Evolutionary conservation across 2,113 vertebrate genomes (phyloP).

Genomic region (Neopipo cinnamomea): DNA sequence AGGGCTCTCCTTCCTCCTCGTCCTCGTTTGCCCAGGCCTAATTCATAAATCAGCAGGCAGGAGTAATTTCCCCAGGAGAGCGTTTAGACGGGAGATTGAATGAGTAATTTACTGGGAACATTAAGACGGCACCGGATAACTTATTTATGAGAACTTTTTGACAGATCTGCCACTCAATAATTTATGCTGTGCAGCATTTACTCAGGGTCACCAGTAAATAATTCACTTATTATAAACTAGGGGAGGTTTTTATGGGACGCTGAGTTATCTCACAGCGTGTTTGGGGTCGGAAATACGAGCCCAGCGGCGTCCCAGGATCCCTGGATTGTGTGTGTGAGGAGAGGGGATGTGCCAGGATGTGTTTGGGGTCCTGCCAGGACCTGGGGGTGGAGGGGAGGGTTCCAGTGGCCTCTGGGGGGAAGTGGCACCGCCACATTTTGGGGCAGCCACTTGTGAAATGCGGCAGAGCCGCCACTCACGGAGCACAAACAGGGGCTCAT

Average conservation of each 20-base stretch:
- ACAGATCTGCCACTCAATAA: conserved; percentile 72
- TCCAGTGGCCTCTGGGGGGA: not conserved
- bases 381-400: no score
- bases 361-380: not conserved
- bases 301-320: not conserved
- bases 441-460: not conserved
- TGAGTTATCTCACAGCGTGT: not conserved
- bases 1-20: not conserved
- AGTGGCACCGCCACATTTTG: not conserved
- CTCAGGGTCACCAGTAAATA: conserved; percentile 71
- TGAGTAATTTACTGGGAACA: conserved; percentile 69
- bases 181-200: conserved; percentile 55
- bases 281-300: not conserved
- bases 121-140: conserved; percentile 56
- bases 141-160: conserved; percentile 71
- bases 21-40: not conserved
- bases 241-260: conserved; percentile 32
- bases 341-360: not conserved
- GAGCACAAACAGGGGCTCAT: not conserved
- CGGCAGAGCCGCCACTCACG: not conserved
- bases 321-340: not conserved
- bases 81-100: conserved; percentile 29
- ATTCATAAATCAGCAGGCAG: conserved; percentile 38
- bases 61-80: conserved; percentile 44
- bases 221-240: conserved; percentile 67